These are phyloP conservation scores for Zelleria hepariella DNA, from an alignment of 2,888 invertebrate genomes.

Conservation along the genomic window DNA sequence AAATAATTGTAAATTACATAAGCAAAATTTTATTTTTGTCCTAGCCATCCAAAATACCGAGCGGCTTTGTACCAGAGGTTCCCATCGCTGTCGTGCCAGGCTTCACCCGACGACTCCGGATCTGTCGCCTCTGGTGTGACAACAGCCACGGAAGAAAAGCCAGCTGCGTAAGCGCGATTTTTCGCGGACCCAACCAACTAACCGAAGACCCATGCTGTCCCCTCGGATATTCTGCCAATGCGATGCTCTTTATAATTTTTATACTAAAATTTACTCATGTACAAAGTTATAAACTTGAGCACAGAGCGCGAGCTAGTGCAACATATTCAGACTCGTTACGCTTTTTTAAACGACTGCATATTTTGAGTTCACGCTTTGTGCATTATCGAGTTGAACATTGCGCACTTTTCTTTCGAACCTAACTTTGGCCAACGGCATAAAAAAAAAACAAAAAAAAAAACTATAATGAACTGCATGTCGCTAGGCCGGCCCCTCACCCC, in stretches of 20 bases:
- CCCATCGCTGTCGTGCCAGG: constrained; percentile 81
- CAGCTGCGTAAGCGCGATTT: constrained; percentile 66
- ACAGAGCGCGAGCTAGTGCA: constrained; percentile 55
- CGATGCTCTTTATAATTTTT: constrained; percentile 66
- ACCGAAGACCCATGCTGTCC: constrained; percentile 16
- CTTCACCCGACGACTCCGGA: constrained; percentile 71
- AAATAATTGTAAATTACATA: no score
- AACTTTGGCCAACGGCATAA: constrained; percentile 44
- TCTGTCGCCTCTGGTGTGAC: constrained; percentile 80
- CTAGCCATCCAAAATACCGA: constrained; percentile 84
- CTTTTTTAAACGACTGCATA: constrained; percentile 34
- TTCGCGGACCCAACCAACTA: neutral
- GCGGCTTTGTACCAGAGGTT: constrained; percentile 82
- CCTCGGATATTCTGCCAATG: constrained; percentile 45
- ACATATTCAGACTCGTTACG: constrained; percentile 43
- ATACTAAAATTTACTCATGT: constrained; percentile 59
- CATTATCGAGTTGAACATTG: constrained; percentile 52
- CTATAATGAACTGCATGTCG: constrained; percentile 36
- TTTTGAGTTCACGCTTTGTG: constrained; percentile 65
- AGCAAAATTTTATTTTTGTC: constrained; percentile 18
- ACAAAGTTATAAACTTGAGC: constrained; percentile 59
- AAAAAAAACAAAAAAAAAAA: constrained; percentile 46
- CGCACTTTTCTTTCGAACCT: constrained; percentile 63
- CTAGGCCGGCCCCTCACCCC: constrained; percentile 39
- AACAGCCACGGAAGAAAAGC: constrained; percentile 76